Evolutionary conservation across 1,140 invertebrate genomes (phyloP), one percentile per base, ranked within the genome.

Genomic region (Bombus superbus): DNA sequence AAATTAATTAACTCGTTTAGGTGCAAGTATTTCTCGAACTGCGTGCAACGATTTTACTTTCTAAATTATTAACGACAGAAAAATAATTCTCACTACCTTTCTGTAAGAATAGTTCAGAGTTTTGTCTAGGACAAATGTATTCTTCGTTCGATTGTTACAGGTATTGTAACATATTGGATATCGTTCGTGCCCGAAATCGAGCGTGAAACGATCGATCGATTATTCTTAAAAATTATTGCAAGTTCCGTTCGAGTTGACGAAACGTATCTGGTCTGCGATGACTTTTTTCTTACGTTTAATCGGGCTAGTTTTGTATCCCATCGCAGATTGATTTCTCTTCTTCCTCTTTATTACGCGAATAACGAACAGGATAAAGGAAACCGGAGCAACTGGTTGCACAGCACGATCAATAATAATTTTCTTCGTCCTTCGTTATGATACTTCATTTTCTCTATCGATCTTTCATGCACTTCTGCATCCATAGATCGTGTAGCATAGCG

Each of bases 331-430:
- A 40, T 72, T 72, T 38, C 28, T 25, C 59, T 53, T 42, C 28
- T 59, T 40, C 15, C 9, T 15, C 35, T 42, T 35, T 18, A 76
- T 76, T 32, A 2, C 32, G 5, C 32, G 66, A 66, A 42, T 53
- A 72, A 53, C 47, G 47, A 53, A n/a, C 53, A 53, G 35, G 44
- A 59, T 66, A 57, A 81, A 81, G 59, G 66, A 81, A 81, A 81
- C 79, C 68, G 79, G 68, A 72, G 79, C 79, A 53, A 80, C 78
- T 69, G 78, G 66, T 80, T 69, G 44, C 35, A 53, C 13, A 32
- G 42, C 64, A 28, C 57, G 42, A 79, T 79, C 77, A 68, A 79
- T 68, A 81, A 47, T n/a, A 69, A 71, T 81, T 57, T 71, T 72
- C 53, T 72, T 59, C 44, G 15, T 35, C 66, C 38, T 72, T 42